These are phyloP conservation scores for Cepphus grylle DNA, from an alignment of 2,113 vertebrate species.

Conservation along the genomic window DNA sequence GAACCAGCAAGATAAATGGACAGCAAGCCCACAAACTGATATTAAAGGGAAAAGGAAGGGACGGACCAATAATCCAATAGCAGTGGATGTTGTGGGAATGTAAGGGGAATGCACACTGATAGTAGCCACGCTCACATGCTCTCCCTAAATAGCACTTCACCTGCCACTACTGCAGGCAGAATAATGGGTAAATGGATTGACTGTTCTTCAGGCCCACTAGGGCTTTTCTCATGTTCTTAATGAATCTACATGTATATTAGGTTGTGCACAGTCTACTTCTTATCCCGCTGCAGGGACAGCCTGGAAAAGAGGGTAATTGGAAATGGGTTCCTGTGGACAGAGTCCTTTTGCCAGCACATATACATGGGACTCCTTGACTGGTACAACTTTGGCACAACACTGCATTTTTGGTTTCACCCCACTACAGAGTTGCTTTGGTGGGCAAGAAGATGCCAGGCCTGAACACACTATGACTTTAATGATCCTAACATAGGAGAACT, in stretches of 20 bases:
- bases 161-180: not conserved
- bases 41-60: not conserved
- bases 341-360: not conserved
- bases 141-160: not conserved
- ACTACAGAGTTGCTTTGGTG: not conserved
- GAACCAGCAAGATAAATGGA: not conserved
- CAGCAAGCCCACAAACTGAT: not conserved
- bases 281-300: not conserved
- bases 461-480: not conserved
- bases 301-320: not conserved
- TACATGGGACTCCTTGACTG: not conserved
- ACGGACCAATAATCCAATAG: not conserved
- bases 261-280: not conserved
- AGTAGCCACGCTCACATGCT: not conserved
- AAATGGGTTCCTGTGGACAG: not conserved
- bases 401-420: not conserved
- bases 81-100: not conserved
- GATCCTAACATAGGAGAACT: not conserved
- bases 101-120: not conserved
- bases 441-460: not conserved
- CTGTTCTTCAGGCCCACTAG: not conserved
- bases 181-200: not conserved
- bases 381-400: rapidly evolving
- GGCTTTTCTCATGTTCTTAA: not conserved
- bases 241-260: not conserved